Conservation (phyloP, 2,113 vertebrate species). For the Chaetops frenatus region DNA sequence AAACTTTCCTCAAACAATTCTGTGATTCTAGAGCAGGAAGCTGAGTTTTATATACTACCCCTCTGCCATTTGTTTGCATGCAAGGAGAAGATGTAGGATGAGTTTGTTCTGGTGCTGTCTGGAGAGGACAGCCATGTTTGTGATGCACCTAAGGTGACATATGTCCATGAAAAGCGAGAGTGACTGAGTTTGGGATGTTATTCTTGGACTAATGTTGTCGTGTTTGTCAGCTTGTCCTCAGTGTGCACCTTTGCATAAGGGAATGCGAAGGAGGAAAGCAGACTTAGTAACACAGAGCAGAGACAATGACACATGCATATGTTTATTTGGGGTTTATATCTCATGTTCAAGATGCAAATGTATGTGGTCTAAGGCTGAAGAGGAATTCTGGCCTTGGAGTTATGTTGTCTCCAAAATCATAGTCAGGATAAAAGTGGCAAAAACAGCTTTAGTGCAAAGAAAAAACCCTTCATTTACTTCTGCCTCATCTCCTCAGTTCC, state of each 20-base stretch:
- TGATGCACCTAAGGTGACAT: neutral
- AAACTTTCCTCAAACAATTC: neutral
- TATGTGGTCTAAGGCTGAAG: neutral
- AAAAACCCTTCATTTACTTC: neutral
- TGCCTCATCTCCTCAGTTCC: neutral
- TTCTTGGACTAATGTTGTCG: neutral
- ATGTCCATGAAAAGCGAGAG: neutral
- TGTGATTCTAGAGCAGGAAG: neutral
- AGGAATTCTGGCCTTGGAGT: neutral
- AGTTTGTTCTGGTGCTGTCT: neutral
- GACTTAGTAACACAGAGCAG: neutral
- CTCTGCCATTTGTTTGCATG: neutral
- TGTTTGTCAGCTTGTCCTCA: neutral
- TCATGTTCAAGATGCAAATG: neutral
- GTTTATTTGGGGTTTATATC: neutral
- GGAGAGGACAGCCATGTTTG: neutral
- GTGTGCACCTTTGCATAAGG: neutral
- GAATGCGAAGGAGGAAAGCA: neutral
- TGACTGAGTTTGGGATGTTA: neutral
- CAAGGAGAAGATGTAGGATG: neutral
- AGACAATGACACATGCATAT: neutral
- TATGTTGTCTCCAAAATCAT: neutral
- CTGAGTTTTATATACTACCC: neutral
- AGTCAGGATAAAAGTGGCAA: neutral
- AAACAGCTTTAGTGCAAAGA: neutral